These are phyloP conservation scores for Drosophila sturtevanti DNA, from an alignment of 1,140 invertebrate genomes.

Conservation along the genomic window DNA sequence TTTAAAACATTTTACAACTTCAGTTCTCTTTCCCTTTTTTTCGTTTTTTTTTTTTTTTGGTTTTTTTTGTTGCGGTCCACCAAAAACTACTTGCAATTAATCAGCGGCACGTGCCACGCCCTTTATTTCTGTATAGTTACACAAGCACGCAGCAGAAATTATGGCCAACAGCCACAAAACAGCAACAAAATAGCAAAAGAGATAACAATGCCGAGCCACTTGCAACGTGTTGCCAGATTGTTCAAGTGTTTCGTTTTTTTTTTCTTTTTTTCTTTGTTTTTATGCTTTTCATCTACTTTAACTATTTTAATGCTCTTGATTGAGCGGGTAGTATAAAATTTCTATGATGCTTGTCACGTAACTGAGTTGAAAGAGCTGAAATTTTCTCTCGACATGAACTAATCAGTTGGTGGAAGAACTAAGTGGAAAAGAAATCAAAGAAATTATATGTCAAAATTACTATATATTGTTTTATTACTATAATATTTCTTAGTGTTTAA, in stretches of 20 bases:
- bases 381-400: neutral
- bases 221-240: conserved; percentile 79
- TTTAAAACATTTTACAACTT: conserved; percentile 9
- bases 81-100: conserved; percentile 64
- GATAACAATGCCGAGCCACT: conserved; percentile 72
- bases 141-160: conserved; percentile 57
- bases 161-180: conserved; percentile 29
- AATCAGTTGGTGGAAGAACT: too few relatives aligned
- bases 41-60: conserved; percentile 4
- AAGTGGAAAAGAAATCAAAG: too few relatives aligned
- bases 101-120: conserved; percentile 70
- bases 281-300: conserved; percentile 8
- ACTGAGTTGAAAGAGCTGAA: neutral
- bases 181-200: conserved; percentile 34
- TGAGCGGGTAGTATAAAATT: neutral
- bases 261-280: conserved; percentile 52
- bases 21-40: neutral
- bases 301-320: neutral
- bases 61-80: conserved; percentile 28
- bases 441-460: too few relatives aligned
- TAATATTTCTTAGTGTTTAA: too few relatives aligned
- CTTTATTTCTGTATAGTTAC: conserved; percentile 43
- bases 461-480: too few relatives aligned
- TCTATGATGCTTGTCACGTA: neutral
- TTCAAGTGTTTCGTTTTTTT: conserved; percentile 38